phyloP scores from a whole-genome alignment of 2,113 vertebrate species.

The Orientallactaga bullata region DNA sequence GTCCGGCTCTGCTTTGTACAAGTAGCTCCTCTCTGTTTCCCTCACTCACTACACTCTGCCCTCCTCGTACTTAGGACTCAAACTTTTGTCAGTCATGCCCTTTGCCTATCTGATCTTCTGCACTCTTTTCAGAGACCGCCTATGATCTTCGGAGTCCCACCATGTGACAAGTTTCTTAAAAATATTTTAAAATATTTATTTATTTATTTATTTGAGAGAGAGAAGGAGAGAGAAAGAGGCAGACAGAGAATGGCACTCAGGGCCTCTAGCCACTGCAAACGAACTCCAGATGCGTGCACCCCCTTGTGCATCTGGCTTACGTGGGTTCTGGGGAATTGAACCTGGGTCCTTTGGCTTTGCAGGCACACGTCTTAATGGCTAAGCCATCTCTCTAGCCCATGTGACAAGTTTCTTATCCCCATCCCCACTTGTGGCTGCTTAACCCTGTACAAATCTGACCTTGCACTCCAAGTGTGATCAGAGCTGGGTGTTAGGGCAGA shows the following conservation, averaged over 20 bases:
- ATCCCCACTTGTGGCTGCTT: not conserved
- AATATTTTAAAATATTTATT: no score
- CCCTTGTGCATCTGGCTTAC: no score
- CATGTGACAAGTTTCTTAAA: not conserved
- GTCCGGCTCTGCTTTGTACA: not conserved
- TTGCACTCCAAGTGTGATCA: not conserved
- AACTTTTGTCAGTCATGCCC: not conserved
- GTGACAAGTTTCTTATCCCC: not conserved
- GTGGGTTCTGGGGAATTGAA: no score
- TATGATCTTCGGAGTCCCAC: not conserved
- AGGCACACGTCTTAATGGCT: no score
- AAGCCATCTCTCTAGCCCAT: no score
- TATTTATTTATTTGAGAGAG: no score
- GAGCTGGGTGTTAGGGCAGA: not conserved
- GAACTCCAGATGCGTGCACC: no score
- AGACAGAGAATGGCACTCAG: no score
- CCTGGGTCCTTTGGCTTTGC: no score
- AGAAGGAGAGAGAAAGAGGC: no score
- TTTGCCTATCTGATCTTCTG: not conserved
- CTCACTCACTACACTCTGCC: fast-evolving
- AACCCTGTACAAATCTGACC: no score
- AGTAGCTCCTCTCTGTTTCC: not conserved
- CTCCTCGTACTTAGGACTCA: not conserved
- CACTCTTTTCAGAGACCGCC: not conserved
- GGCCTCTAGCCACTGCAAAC: no score